Evolutionary conservation across 2,888 invertebrate species (phyloP).

Genomic region (Seira sanloemensis): DNA sequence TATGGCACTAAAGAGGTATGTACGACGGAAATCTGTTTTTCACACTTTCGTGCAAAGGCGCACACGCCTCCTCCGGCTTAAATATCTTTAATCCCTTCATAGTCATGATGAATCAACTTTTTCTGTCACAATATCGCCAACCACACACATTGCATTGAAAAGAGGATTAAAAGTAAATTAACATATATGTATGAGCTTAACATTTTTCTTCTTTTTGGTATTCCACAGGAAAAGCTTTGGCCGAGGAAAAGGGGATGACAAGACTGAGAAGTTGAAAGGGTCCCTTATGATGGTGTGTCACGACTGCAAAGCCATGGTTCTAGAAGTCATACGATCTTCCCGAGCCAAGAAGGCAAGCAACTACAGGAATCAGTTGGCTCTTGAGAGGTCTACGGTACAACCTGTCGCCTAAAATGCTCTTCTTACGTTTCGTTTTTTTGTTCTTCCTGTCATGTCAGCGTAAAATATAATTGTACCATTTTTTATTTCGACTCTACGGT

Average conservation of each 20-base stretch:
- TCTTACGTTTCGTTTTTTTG: conserved; percentile 27
- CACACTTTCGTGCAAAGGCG: not conserved
- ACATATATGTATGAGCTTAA: not conserved
- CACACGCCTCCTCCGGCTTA: too few species aligned
- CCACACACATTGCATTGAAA: not conserved
- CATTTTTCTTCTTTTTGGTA: not conserved
- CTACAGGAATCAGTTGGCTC: conserved; percentile 76
- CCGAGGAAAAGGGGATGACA: conserved; percentile 79
- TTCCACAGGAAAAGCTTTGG: conserved; percentile 80
- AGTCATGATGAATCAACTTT: not conserved
- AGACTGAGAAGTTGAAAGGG: conserved; percentile 76
- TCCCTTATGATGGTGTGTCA: conserved; percentile 94
- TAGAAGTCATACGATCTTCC: conserved; percentile 94
- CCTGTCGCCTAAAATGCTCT: conserved; percentile 47
- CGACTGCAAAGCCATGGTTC: conserved; percentile 92
- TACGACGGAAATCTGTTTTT: not conserved
- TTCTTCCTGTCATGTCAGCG: conserved; percentile 32
- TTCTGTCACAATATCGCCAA: not conserved
- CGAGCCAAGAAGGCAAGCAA: conserved; percentile 89
- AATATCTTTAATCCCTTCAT: not conserved
- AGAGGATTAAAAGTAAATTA: not conserved
- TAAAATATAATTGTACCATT: conserved; percentile 33
- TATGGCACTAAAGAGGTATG: conserved; percentile 72
- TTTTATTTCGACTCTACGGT: conserved; percentile 46
- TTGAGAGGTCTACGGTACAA: conserved; percentile 65